Percentiles rank a stretch among this genome's conserved stretches.
Conservation (phyloP, 2,888 invertebrate genomes). For the Scaptomyza reducta region DNA sequence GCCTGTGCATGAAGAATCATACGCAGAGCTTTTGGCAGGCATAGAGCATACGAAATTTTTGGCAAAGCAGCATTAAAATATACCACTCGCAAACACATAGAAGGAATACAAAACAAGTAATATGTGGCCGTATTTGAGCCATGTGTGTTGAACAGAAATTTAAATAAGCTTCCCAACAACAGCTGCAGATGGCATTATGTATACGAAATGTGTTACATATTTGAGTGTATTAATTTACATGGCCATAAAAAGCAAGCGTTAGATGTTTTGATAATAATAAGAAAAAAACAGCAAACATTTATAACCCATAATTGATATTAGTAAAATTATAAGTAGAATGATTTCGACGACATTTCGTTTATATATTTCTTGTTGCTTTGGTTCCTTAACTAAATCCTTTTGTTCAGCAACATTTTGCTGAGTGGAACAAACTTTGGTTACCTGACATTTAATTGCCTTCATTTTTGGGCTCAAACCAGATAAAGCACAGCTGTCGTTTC, state of each 20-base stretch:
- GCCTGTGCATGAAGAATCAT: constrained; percentile 28
- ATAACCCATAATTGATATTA: no score
- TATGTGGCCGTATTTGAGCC: constrained; percentile 55
- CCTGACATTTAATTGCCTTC: not conserved
- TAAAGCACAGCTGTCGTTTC: not conserved
- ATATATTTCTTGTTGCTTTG: no score
- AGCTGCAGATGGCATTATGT: not conserved
- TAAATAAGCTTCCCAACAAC: constrained; percentile 43
- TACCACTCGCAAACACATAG: constrained; percentile 10
- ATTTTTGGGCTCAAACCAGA: not conserved
- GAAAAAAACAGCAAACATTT: no score
- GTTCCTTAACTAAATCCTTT: no score
- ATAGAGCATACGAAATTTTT: constrained; percentile 14
- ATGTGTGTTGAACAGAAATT: constrained; percentile 60
- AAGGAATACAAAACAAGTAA: constrained; percentile 28
- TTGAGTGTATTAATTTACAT: not conserved
- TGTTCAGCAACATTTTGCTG: not conserved
- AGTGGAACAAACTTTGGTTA: not conserved
- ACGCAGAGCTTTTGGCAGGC: constrained; percentile 29
- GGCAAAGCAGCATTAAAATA: constrained; percentile 12
- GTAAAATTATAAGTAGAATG: no score
- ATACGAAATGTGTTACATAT: not conserved
- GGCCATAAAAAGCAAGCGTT: not conserved
- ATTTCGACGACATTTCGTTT: no score
- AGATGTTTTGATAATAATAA: not conserved